Evolutionary conservation across 2,797 vertebrate species (phyloP).

Genomic region (Poliocrania exsul): DNA sequence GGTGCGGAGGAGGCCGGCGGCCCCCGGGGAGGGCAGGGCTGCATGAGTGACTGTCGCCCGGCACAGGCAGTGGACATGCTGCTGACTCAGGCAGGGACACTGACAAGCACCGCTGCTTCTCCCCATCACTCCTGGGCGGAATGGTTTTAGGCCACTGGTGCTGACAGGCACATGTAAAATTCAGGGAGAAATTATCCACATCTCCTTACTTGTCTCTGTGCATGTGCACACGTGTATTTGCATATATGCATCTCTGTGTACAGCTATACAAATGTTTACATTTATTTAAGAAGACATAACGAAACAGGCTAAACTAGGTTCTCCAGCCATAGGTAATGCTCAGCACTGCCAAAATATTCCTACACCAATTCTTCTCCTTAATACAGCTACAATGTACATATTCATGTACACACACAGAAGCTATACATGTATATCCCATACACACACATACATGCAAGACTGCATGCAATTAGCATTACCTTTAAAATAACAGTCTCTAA

Average conservation of each 20-base stretch:
- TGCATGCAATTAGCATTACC: constrained; percentile 52
- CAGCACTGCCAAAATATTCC: background rate
- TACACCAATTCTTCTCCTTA: background rate
- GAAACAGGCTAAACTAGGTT: background rate
- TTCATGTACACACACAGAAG: background rate
- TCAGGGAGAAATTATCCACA: background rate
- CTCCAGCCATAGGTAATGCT: background rate
- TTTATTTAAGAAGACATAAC: background rate
- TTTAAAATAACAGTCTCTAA: constrained; percentile 70
- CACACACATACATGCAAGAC: constrained; percentile 14
- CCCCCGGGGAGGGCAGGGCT: constrained; percentile 61
- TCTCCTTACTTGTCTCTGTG: background rate
- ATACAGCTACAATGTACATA: background rate
- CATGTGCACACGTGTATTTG: background rate
- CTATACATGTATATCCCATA: background rate
- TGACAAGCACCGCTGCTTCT: constrained; percentile 66
- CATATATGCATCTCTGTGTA: background rate
- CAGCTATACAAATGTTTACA: background rate
- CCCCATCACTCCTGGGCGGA: constrained; percentile 28
- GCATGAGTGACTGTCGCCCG: constrained; percentile 64
- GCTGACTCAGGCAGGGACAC: constrained; percentile 77
- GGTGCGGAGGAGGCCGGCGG: constrained; percentile 62
- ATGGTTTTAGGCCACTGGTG: constrained; percentile 11
- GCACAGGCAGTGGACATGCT: constrained; percentile 63
- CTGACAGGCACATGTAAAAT: constrained; percentile 63